Conservation (phyloP, 2,797 vertebrate genomes). For the Champsocephalus esox region DNA sequence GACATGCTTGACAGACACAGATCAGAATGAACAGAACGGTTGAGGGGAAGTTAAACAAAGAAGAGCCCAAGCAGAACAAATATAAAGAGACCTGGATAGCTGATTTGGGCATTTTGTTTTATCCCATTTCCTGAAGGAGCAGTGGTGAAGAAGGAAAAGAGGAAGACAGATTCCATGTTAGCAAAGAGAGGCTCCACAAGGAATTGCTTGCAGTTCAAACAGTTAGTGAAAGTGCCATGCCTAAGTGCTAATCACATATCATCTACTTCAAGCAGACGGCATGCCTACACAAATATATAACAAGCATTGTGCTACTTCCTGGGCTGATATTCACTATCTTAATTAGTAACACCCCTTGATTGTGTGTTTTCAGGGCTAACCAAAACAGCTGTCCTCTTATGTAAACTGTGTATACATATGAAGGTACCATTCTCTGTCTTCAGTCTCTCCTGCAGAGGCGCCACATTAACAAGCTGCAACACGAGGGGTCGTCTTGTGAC, state of each 20-base stretch:
- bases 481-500: slow-evolving; percentile 89
- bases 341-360: neutral
- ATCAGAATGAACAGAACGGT: slow-evolving; percentile 17
- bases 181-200: slow-evolving; percentile 35
- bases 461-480: slow-evolving; percentile 86
- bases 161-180: slow-evolving; percentile 67
- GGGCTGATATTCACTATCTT: neutral
- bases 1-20: slow-evolving; percentile 8
- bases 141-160: slow-evolving; percentile 46
- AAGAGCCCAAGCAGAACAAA: slow-evolving; percentile 35
- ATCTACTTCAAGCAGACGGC: neutral
- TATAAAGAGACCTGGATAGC: slow-evolving; percentile 83
- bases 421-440: slow-evolving; percentile 79
- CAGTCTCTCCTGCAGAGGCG: slow-evolving; percentile 77
- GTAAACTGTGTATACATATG: slow-evolving; percentile 1
- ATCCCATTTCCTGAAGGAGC: slow-evolving; percentile 78
- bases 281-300: slow-evolving; percentile 10
- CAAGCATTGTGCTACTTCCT: neutral
- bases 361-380: neutral
- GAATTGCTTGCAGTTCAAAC: slow-evolving; percentile 28
- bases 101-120: slow-evolving; percentile 81
- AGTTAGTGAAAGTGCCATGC: slow-evolving; percentile 21
- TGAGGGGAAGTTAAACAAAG: slow-evolving; percentile 26
- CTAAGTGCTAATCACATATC: slow-evolving; percentile 2
- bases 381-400: neutral